Evolutionary conservation across 2,113 vertebrate species (phyloP), one percentile per base, ranked within the genome.

Genomic region (Scomber colias): DNA sequence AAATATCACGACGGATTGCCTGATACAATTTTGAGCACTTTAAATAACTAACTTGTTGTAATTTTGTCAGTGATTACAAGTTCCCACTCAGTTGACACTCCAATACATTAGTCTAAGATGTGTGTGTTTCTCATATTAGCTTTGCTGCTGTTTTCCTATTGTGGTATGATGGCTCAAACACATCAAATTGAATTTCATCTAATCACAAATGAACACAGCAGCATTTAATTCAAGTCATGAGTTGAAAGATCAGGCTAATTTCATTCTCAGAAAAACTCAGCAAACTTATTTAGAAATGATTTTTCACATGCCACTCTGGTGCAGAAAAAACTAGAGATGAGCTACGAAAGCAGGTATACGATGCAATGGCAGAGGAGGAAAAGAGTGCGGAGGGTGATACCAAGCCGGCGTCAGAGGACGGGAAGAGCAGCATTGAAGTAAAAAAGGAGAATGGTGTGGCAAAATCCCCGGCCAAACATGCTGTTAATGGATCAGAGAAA

Each of bases 311-410:
- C 72, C 21, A 15, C 71, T 80, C 11, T 77, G 85, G 84, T 96
- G 72, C 96, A 99, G 97, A 99, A 93, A 90, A 97, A 95, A 95
- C 96, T 87, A 97, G 96, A 93, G 96, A 97, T 89, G 96, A 98
- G 89, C 97, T 99, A 87, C 98, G 96, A 93, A 96, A 95, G 93
- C 97, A 98, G 95, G 97, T 98, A 87, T 99, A 97, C 94, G 97
- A 97, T 62, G 96, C 98, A 79, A 97, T 98, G 97, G 95, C 96
- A 69, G 97, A 96, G 79, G 93, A 95, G 76, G 94, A 96, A 84
- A 90, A 93, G 70, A 19, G 78, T 7, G 71, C 75, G 17, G 75
- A 62, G 5, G 35, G 11, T 31, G 44, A 63, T 5, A 0, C 11
- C 8, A 35, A 78, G 48, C 19, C 40, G 17, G 44, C 35, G 55